These are phyloP conservation scores for Dasypogon diadema DNA, from an alignment of 2,888 invertebrate genomes.

Conservation along the genomic window DNA sequence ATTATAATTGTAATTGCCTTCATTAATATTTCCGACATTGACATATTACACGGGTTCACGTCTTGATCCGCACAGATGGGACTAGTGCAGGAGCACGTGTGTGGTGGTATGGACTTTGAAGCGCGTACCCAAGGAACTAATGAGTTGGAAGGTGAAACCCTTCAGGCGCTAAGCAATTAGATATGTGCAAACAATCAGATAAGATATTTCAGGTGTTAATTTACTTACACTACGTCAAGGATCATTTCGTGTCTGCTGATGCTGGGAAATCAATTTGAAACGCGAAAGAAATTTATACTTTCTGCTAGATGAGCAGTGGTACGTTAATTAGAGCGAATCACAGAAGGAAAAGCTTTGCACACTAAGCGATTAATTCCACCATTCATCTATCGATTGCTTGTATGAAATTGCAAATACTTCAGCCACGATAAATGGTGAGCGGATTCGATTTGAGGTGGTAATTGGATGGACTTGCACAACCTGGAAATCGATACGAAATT, in stretches of 20 bases:
- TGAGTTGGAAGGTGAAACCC: conserved; percentile 10
- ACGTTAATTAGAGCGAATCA: too few species aligned
- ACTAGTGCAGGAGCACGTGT: neutral
- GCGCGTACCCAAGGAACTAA: neutral
- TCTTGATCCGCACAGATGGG: conserved; percentile 17
- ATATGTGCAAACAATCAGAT: neutral
- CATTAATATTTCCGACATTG: conserved; percentile 42
- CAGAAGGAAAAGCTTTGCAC: too few species aligned
- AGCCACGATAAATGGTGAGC: too few species aligned
- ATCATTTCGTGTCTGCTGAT: conserved; percentile 2
- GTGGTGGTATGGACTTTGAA: conserved; percentile 17
- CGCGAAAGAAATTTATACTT: neutral
- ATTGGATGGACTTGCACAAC: too few species aligned
- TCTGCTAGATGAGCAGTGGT: too few species aligned
- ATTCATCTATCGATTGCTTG: too few species aligned
- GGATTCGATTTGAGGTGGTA: too few species aligned
- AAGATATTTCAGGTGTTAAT: conserved; percentile 16
- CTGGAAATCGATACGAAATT: too few species aligned
- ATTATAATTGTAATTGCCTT: conserved; percentile 47
- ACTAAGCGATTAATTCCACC: too few species aligned
- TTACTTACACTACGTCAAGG: conserved; percentile 2
- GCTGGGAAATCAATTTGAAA: conserved; percentile 20
- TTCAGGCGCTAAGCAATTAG: conserved; percentile 14
- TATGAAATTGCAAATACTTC: too few species aligned
- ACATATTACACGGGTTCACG: conserved; percentile 43